These are phyloP conservation scores for Dastarcus helophoroides DNA, from an alignment of 2,888 invertebrate species.

Conservation along the genomic window DNA sequence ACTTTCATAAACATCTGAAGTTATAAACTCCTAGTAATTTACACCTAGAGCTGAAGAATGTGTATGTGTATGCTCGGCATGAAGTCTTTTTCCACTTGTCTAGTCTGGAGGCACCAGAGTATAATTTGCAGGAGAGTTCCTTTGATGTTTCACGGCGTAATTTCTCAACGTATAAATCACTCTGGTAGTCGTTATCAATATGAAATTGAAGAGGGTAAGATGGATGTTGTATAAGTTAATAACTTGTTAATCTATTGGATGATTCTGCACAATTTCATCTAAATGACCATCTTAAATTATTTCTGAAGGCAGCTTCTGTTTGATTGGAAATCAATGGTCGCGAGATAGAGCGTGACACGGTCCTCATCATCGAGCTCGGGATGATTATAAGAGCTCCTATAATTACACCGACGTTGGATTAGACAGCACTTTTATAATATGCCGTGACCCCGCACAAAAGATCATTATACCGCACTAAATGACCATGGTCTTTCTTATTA, in stretches of 20 bases:
- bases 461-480: conserved; percentile 19
- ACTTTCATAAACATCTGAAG: too few relatives aligned
- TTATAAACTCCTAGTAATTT: too few relatives aligned
- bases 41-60: too few relatives aligned
- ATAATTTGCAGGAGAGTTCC: too few relatives aligned
- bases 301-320: conserved; percentile 15
- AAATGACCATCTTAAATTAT: conserved; percentile 17
- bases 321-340: conserved; percentile 17
- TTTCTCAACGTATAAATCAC: too few relatives aligned
- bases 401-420: conserved; percentile 21
- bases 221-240: too few relatives aligned
- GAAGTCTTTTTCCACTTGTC: too few relatives aligned
- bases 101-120: too few relatives aligned
- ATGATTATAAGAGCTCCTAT: conserved; percentile 18
- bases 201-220: too few relatives aligned
- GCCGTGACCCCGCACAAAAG: conserved; percentile 20
- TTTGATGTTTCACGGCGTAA: too few relatives aligned
- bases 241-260: conserved; percentile 16
- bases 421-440: conserved; percentile 23
- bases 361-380: conserved; percentile 13
- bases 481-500: conserved; percentile 13
- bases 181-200: too few relatives aligned
- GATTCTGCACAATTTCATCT: conserved; percentile 14
- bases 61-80: too few relatives aligned
- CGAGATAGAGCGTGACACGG: conserved; percentile 17